A percentile compares a stretch with the other conserved stretches of the same genome.
phyloP scores from a whole-genome alignment of 2,113 vertebrate genomes.

The Anhinga anhinga region DNA sequence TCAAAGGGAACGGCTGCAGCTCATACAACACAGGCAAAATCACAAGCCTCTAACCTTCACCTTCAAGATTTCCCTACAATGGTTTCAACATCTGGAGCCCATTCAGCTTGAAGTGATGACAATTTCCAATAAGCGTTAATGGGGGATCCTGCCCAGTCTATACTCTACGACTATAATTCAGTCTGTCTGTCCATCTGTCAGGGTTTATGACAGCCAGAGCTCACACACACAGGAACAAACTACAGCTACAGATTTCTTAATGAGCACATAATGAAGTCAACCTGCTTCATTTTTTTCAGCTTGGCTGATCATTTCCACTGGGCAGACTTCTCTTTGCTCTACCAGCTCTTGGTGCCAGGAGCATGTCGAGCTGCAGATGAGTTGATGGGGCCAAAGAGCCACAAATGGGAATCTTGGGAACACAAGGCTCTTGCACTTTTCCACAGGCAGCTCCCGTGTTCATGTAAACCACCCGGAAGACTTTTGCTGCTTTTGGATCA shows the following conservation, averaged over 20 bases:
- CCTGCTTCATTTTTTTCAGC: conserved; percentile 18
- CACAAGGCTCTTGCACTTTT: background rate
- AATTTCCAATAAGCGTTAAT: conserved; percentile 80
- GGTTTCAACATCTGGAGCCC: conserved; percentile 78
- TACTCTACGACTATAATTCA: conserved; percentile 66
- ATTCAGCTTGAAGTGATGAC: conserved; percentile 75
- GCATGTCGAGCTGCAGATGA: background rate
- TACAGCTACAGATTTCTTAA: conserved; percentile 56
- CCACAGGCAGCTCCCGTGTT: background rate
- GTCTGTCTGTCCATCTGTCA: conserved; percentile 71
- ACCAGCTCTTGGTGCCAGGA: background rate
- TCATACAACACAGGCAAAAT: conserved; percentile 31
- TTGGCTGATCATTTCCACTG: background rate
- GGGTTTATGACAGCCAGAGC: conserved; percentile 66
- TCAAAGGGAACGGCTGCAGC: conserved; percentile 64
- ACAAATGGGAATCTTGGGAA: background rate
- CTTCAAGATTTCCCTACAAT: conserved; percentile 45
- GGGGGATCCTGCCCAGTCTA: conserved; percentile 67
- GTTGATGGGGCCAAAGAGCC: background rate
- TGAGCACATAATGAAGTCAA: conserved; percentile 52
- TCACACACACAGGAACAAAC: conserved; percentile 57
- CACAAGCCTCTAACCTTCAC: conserved; percentile 38
- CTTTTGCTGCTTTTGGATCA: background rate
- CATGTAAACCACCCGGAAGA: background rate
- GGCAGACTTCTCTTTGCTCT: background rate